Percentiles rank a stretch among this genome's conserved stretches.
Evolutionary conservation across 1,140 invertebrate species (phyloP).

Genomic region (Atta texana): DNA sequence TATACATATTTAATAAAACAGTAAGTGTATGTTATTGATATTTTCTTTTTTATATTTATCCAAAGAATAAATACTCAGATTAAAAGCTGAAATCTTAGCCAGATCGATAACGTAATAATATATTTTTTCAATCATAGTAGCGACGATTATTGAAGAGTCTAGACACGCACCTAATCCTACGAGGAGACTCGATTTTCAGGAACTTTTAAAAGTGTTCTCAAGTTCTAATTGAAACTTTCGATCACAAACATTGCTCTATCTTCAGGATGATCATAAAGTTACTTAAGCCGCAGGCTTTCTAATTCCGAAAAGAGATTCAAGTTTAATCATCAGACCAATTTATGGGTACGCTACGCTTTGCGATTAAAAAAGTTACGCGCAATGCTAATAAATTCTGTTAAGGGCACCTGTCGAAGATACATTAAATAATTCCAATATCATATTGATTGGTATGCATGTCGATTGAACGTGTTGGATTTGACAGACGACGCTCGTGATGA

Average conservation of each 20-base stretch:
- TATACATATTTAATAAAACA: background rate
- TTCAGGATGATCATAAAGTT: constrained; percentile 67
- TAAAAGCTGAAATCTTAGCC: constrained; percentile 14
- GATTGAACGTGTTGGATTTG: constrained; percentile 30
- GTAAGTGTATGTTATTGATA: background rate
- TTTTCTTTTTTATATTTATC: background rate
- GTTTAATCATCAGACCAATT: constrained; percentile 68
- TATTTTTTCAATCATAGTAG: constrained; percentile 11
- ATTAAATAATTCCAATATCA: constrained; percentile 48
- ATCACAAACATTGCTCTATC: constrained; percentile 68
- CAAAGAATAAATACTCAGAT: background rate
- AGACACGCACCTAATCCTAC: constrained; percentile 60
- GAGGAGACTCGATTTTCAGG: constrained; percentile 47
- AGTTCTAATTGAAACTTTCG: constrained; percentile 68
- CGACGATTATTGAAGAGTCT: constrained; percentile 55
- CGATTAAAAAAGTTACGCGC: constrained; percentile 45
- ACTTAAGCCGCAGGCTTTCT: constrained; percentile 56
- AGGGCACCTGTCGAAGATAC: constrained; percentile 47
- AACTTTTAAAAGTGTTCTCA: constrained; percentile 63
- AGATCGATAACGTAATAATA: constrained; percentile 5
- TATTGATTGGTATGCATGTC: constrained; percentile 44
- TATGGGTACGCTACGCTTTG: constrained; percentile 24
- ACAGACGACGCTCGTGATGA: constrained; percentile 42
- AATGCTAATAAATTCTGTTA: constrained; percentile 47
- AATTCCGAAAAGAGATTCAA: constrained; percentile 58